Evolutionary conservation across 1,140 invertebrate genomes (phyloP).

Genomic region (Drosophila pectinifera): DNA sequence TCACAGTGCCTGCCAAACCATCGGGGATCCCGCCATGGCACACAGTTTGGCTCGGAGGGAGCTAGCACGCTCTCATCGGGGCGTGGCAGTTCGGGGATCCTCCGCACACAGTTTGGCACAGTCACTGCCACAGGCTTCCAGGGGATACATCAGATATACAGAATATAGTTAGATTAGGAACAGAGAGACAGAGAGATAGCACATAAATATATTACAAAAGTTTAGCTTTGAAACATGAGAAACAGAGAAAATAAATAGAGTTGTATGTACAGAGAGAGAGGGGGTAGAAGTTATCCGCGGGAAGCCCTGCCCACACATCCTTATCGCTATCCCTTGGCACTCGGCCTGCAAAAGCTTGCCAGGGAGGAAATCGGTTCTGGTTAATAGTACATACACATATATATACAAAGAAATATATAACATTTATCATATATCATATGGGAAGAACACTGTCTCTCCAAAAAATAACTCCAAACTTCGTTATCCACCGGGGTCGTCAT

Average conservation of each 20-base stretch:
- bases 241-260: conserved; percentile 27
- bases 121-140: conserved; percentile 31
- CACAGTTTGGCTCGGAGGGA: conserved; percentile 46
- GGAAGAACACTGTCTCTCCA: conserved; percentile 33
- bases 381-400: conserved; percentile 33
- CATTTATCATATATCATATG: conserved; percentile 18
- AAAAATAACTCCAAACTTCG: conserved; percentile 11
- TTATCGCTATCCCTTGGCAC: background rate
- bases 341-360: conserved; percentile 26
- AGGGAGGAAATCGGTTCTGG: conserved; percentile 25
- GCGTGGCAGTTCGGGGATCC: conserved; percentile 58
- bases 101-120: conserved; percentile 50
- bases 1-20: conserved; percentile 28
- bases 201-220: conserved; percentile 81
- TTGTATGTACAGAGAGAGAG: conserved; percentile 24
- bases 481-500: conserved; percentile 37
- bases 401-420: conserved; percentile 22
- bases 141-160: background rate
- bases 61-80: conserved; percentile 35
- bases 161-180: background rate
- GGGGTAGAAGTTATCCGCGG: conserved; percentile 2
- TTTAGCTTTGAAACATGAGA: conserved; percentile 30
- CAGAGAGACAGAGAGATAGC: conserved; percentile 17
- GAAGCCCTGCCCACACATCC: conserved; percentile 19
- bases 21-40: conserved; percentile 62